Evolutionary conservation across 2,113 vertebrate genomes (phyloP), one percentile per base, ranked within the genome.

Genomic region (Channa argus): DNA sequence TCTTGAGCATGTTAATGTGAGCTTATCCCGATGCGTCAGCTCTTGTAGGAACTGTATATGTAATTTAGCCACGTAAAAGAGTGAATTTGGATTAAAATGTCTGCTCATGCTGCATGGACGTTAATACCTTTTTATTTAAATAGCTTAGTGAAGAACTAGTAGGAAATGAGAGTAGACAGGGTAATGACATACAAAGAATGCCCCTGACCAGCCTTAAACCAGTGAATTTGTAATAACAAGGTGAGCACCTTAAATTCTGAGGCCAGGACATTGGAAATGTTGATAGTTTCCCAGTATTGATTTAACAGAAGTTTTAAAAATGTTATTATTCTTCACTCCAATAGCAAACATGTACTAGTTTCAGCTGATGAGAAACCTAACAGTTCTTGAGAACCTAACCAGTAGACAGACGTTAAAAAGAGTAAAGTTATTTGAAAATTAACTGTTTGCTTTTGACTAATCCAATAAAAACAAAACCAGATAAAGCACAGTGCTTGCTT

Each of bases 191-290:
- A 68, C 39, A 34, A 15, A 50, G 14, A 66, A 53, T 45, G 46
- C 47, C 61, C 41, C 8, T 39, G 15, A 54, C 36, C 10, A 9
- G 61, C 33, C 33, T n/a, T 11, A 15, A 72, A 43, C 51, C 51
- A 11, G 53, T 51, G 59, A 74, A n/a, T 12, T 14, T 43, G 41
- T 11, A 53, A 39, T 66, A 41, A 64, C 34, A 47, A 15, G 58
- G 47, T 44, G 44, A 49, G 37, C 3, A 14, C 24, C 24, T 12
- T 43, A 33, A 53, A 8, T 41, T 24, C 43, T 4, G 3, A 9
- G 50, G 50, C 6, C 9, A 39, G 3, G n/a, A 24, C 44, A 44
- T 10, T 11, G 0, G n/a, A 43, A 14, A 15, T 59, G 14, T 59
- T 59, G 2, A 39, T 15, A 2, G n/a, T 55, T 43, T 24, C 24